A percentile compares a stretch with the other conserved stretches of the same genome.
phyloP scores from a whole-genome alignment of 2,797 vertebrate species.

The Rallus crepitans region DNA sequence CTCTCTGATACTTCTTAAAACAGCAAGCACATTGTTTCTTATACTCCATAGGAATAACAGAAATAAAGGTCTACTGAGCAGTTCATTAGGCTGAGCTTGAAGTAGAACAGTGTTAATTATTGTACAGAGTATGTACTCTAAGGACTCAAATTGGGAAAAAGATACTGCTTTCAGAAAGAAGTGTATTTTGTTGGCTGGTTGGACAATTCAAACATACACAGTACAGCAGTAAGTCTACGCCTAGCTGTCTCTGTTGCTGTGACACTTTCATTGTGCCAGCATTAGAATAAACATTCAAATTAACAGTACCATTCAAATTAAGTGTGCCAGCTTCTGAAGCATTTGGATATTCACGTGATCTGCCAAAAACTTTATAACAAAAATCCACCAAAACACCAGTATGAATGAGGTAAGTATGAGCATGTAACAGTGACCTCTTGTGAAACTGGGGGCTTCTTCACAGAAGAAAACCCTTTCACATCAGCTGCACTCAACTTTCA shows the following conservation, averaged over 20 bases:
- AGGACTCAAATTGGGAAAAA: not conserved
- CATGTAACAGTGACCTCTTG: not conserved
- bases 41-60: not conserved
- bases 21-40: not conserved
- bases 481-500: not conserved
- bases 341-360: not conserved
- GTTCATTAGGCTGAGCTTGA: not conserved
- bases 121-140: not conserved
- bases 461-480: not conserved
- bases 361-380: not conserved
- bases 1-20: not conserved
- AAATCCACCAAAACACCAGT: not conserved
- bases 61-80: not conserved
- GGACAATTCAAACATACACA: not conserved
- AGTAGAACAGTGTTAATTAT: not conserved
- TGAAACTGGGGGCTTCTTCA: not conserved
- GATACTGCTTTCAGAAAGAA: not conserved
- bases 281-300: not conserved
- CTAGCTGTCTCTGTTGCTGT: not conserved
- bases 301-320: too few relatives aligned
- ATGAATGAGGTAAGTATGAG: not conserved
- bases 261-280: not conserved
- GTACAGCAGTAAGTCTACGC: not conserved
- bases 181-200: not conserved
- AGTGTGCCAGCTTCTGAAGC: not conserved